Evolutionary conservation across 2,113 vertebrate species (phyloP).

Genomic region (Myrmophylax atrothorax): DNA sequence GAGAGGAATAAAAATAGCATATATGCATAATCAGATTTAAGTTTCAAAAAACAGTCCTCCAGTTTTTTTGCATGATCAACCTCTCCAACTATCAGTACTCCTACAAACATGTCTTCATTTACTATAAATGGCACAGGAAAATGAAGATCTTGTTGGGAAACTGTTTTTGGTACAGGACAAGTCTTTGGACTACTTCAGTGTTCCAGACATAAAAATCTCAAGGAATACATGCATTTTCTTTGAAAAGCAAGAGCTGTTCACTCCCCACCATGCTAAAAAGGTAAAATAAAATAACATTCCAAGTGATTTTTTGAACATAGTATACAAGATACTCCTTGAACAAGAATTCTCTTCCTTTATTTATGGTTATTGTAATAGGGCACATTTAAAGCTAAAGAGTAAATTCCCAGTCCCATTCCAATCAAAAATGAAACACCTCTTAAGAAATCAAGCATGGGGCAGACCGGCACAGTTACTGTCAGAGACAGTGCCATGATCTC

Average conservation of each 20-base stretch:
- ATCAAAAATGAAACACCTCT: neutral
- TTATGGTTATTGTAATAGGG: neutral
- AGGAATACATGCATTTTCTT: slow-evolving; percentile 31
- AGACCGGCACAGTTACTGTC: neutral
- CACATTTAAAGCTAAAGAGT: neutral
- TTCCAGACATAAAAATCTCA: neutral
- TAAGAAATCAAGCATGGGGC: neutral
- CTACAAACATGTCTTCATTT: slow-evolving; percentile 58
- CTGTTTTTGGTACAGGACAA: neutral
- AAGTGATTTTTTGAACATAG: neutral
- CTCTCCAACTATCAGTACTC: slow-evolving; percentile 50
- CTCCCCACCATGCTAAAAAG: neutral
- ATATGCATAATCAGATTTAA: slow-evolving; percentile 55
- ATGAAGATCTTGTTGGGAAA: slow-evolving; percentile 27
- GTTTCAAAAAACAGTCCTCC: slow-evolving; percentile 54
- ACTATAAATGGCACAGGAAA: slow-evolving; percentile 51
- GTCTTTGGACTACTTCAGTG: slow-evolving; percentile 28
- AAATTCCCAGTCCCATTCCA: neutral
- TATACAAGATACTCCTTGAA: neutral
- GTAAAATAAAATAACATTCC: neutral
- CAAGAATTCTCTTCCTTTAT: neutral
- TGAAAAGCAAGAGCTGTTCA: neutral
- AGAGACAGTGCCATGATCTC: neutral
- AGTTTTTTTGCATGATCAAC: slow-evolving; percentile 22
- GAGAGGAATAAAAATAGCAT: slow-evolving; percentile 58